Evolutionary conservation across 2,797 vertebrate species (phyloP), one percentile per base, ranked within the genome.

Genomic region (Melanotaenia pygmaea): DNA sequence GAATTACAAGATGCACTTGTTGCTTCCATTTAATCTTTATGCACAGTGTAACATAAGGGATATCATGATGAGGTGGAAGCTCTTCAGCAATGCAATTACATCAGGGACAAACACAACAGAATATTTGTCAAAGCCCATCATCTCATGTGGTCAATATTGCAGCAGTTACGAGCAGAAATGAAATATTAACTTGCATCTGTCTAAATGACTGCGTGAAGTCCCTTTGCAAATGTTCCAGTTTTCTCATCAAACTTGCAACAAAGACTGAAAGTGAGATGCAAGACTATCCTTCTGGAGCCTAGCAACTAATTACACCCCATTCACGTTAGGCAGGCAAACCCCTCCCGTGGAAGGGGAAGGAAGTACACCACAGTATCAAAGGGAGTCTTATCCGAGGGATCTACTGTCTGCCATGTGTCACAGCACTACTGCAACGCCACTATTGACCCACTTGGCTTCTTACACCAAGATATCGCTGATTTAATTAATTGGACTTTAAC

Each of bases 401-500:
- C 79, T 77, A 30, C 53, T 11, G 35, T 57, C 54, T 22, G 26
- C 38, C 57, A 43, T 59, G 32, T 45, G 14, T 75, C 43, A 64
- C 5, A 43, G 34, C 37, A 40, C 26, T 37, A 53, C 64, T 47
- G 40, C 60, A 6, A 14, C 69, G 43, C 6, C 30, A 22, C 28
- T 18, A 43, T 28, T 70, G 67, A 72, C 59, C 67, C 45, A 35
- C 56, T 26, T 59, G 56, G 16, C 71, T 59, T 51, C 53, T 74
- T n/a, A 26, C 64, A 60, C 30, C 4, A 35, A 70, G 22, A 79
- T 38, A 75, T 1, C 43, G 51, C 28, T 32, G 40, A 45, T 76
- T 40, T 72, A 79, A 80, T 75, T 80, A 34, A 72, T 74, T 57
- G 34, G 28, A 45, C 11, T 58, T 59, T 61, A 59, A 63, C 59